Conservation (phyloP, 1,140 invertebrate species). For the Stegodyphus mimosarum region DNA sequence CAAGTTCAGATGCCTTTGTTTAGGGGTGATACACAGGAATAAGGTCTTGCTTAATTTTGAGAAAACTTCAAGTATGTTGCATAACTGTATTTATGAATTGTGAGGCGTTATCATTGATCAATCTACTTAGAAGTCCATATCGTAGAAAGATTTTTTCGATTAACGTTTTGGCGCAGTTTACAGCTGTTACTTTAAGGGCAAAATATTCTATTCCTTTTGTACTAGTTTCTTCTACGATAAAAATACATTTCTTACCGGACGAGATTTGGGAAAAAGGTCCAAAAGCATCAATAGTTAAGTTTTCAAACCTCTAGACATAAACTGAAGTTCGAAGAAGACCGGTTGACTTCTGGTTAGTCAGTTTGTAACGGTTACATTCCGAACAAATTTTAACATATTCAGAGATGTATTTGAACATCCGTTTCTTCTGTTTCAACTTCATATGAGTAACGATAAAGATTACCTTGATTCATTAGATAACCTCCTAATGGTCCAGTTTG, state of each 20-base stretch:
- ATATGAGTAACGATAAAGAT: background rate
- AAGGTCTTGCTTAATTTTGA: background rate
- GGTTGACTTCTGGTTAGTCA: background rate
- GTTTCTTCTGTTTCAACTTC: background rate
- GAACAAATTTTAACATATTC: background rate
- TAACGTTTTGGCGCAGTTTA: background rate
- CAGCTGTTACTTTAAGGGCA: background rate
- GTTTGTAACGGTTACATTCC: background rate
- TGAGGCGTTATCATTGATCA: constrained; percentile 11
- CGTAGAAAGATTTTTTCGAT: background rate
- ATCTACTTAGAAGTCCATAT: background rate
- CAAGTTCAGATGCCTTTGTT: background rate
- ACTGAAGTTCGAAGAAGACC: background rate
- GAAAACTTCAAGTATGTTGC: background rate
- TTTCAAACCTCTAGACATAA: background rate
- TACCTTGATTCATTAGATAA: background rate
- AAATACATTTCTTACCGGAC: background rate
- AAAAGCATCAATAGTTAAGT: background rate
- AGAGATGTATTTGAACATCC: background rate
- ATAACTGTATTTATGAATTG: background rate
- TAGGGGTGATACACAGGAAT: background rate
- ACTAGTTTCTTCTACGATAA: background rate
- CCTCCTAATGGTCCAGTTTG: background rate
- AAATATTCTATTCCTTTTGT: background rate
- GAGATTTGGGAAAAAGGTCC: background rate